Evolutionary conservation across 2,797 vertebrate genomes (phyloP), one percentile per base, ranked within the genome.

Genomic region (Liasis olivaceus): DNA sequence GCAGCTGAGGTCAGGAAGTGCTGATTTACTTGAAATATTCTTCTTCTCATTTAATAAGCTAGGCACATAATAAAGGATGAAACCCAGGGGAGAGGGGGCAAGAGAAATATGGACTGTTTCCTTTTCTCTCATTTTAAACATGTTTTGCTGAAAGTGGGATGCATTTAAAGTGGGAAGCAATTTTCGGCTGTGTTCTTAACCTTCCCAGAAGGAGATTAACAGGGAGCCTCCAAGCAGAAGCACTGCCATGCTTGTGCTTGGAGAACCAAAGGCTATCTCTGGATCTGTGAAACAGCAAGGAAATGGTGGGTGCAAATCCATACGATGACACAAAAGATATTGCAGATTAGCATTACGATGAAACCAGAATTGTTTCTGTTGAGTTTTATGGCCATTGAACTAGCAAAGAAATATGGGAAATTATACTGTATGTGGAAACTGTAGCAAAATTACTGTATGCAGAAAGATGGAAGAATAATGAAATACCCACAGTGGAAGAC

Each of bases 41-140:
- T 88, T 84, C 91, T 51, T 12, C 14, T 14, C 26, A 26, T 3
- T 93, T 17, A 59, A 64, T 22, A 22, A 92, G n/a, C 7, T 22
- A 22, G 91, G 24, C 2, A 26, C 47, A 90, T 81, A n/a, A 72
- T 84, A 90, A 54, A 86, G 9, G 87, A 92, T 88, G 24, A 66
- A 0, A 0, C 60, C 51, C n/a, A 0, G 0, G 47, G 36, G 63
- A 63, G n/a, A 0, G 0, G 60, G n/a, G 66, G 51, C 14, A 62
- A 59, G 1, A 87, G 28, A 92, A 93, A 85, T 81, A 64, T 84
- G 69, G 62, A 81, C 1, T 87, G 0, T 1, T 92, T 85, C n/a
- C 6, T 77, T 77, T 77, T 9, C 63, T 12, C 13, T 81, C n/a
- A n/a, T 93, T 87, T 77, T 77, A 77, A 77, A 77, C 36, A 77